phyloP scores from a whole-genome alignment of 2,113 vertebrate species.

The Pedetes capensis region DNA sequence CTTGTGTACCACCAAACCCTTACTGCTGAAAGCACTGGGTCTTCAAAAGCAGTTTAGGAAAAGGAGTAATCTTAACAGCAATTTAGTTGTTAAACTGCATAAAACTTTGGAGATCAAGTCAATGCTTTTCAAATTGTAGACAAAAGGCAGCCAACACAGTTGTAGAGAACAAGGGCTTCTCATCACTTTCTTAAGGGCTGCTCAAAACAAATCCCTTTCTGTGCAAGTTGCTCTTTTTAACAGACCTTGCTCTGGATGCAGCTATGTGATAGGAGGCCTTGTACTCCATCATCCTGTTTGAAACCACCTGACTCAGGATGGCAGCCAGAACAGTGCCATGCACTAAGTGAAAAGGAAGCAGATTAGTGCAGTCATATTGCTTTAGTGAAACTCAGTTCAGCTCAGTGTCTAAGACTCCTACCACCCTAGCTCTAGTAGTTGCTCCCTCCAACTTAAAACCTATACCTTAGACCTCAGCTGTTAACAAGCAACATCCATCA shows the following conservation, averaged over 20 bases:
- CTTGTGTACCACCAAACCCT: conserved; percentile 5
- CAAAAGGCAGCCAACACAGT: not conserved
- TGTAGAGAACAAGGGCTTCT: not conserved
- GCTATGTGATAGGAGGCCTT: conserved; percentile 33
- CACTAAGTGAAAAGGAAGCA: conserved; percentile 36
- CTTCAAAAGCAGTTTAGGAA: conserved; percentile 45
- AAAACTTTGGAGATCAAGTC: conserved; percentile 47
- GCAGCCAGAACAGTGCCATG: conserved; percentile 39
- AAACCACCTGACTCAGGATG: conserved; percentile 44
- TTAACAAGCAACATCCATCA: not conserved
- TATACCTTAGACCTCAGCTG: not conserved
- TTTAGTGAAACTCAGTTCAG: conserved; percentile 27
- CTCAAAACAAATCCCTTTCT: conserved; percentile 20
- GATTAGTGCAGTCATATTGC: not conserved
- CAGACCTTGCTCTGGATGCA: conserved; percentile 61
- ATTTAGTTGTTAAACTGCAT: not conserved
- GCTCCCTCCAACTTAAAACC: not conserved
- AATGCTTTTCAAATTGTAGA: not conserved
- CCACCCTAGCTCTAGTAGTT: not conserved
- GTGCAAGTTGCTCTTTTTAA: conserved; percentile 42
- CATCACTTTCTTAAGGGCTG: not conserved
- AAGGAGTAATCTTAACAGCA: not conserved
- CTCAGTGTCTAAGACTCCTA: not conserved
- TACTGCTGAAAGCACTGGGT: not conserved
- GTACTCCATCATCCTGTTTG: conserved; percentile 31